Evolutionary conservation across 1,140 invertebrate species (phyloP).

Genomic region (Apis laboriosa): DNA sequence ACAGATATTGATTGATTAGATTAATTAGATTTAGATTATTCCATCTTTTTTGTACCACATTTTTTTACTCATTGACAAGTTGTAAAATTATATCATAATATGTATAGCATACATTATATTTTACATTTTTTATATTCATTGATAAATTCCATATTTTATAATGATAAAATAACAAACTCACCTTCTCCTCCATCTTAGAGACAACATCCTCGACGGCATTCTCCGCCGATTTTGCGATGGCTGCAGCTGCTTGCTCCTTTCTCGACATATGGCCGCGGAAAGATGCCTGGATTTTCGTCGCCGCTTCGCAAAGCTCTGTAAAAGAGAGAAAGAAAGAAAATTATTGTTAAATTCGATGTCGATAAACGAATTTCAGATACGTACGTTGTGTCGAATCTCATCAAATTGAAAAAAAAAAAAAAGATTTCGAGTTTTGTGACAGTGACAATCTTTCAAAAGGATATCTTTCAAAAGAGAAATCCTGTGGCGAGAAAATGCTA

Average conservation of each 20-base stretch:
- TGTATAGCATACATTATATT: not conserved
- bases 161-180: slow-evolving; percentile 62
- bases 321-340: not conserved
- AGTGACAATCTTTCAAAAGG: not conserved
- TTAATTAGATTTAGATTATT: too few relatives aligned
- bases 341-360: slow-evolving; percentile 1
- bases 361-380: not conserved
- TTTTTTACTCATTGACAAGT: too few relatives aligned
- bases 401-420: not conserved
- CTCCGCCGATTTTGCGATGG: slow-evolving; percentile 80
- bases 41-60: too few relatives aligned
- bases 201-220: slow-evolving; percentile 78
- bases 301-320: slow-evolving; percentile 93
- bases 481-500: not conserved
- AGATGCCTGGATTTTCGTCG: slow-evolving; percentile 95
- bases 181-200: slow-evolving; percentile 81
- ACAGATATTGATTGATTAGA: too few relatives aligned
- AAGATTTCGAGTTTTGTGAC: not conserved
- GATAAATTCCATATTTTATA: too few relatives aligned
- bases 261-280: slow-evolving; percentile 94
- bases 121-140: not conserved
- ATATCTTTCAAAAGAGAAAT: not conserved
- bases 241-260: slow-evolving; percentile 83
- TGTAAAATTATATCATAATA: too few relatives aligned
- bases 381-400: not conserved